Conservation (phyloP, 1,140 invertebrate species). For the Calliphora vicina region DNA sequence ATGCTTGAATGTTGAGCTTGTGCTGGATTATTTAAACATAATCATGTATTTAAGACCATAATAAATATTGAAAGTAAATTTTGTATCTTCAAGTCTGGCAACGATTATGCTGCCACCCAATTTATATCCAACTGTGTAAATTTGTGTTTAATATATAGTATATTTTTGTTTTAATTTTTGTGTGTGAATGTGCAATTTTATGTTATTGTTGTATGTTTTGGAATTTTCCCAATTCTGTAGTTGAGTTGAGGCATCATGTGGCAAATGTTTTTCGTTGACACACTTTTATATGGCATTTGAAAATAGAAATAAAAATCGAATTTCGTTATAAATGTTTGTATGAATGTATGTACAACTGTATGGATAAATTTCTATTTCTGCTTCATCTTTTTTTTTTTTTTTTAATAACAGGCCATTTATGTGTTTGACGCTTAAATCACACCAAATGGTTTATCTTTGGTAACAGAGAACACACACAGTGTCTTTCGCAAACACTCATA, state of each 20-base stretch:
- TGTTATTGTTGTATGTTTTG: not conserved
- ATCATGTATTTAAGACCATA: too few relatives aligned
- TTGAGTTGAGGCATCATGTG: not conserved
- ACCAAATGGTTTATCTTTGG: not conserved
- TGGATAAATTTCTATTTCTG: not conserved
- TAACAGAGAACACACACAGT: not conserved
- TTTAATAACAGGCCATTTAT: not conserved
- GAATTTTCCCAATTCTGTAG: not conserved
- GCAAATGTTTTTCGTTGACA: conserved; percentile 16
- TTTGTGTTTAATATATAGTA: not conserved
- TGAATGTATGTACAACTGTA: too few relatives aligned
- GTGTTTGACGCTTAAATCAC: conserved; percentile 9
- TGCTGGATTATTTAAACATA: too few relatives aligned
- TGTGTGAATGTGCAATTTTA: too few relatives aligned
- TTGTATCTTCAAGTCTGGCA: not conserved
- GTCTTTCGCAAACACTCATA: not conserved
- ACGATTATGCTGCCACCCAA: not conserved
- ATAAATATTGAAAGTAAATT: too few relatives aligned
- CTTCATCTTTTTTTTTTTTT: not conserved
- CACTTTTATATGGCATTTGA: conserved; percentile 5
- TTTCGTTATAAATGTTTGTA: not conserved
- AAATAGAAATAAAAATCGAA: not conserved
- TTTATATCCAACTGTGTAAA: not conserved
- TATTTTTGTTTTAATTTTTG: too few relatives aligned
- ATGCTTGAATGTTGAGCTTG: too few relatives aligned